These are phyloP conservation scores for Brachionus rotundiformis DNA, from an alignment of 1,140 invertebrate genomes.

Conservation along the genomic window DNA sequence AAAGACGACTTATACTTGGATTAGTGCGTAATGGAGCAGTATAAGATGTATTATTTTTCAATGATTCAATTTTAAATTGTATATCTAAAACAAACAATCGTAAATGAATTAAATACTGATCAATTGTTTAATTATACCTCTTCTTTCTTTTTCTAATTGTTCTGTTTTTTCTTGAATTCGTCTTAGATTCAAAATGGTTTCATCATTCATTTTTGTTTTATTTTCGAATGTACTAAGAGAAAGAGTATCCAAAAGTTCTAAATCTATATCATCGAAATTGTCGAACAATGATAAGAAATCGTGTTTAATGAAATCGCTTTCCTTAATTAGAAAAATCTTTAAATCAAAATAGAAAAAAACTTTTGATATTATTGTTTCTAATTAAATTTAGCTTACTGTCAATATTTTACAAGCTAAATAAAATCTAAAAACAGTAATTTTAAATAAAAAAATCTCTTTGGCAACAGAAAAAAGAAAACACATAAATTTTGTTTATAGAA, in stretches of 20 bases:
- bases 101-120: not conserved
- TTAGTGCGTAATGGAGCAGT: not conserved
- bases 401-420: not conserved
- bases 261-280: slow-evolving; percentile 25
- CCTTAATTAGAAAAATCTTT: not conserved
- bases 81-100: not conserved
- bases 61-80: slow-evolving; percentile 37
- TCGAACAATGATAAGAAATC: slow-evolving; percentile 50
- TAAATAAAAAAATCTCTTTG: slow-evolving; percentile 43
- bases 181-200: slow-evolving; percentile 16
- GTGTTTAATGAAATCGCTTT: slow-evolving; percentile 28
- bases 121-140: not conserved
- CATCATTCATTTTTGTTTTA: slow-evolving; percentile 43
- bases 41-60: slow-evolving; percentile 39
- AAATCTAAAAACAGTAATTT: not conserved
- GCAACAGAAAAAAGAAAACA: slow-evolving; percentile 33
- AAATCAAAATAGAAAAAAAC: not conserved
- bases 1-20: slow-evolving; percentile 19
- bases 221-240: not conserved
- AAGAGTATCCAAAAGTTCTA: slow-evolving; percentile 20
- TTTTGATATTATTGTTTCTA: not conserved
- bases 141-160: slow-evolving; percentile 19
- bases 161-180: slow-evolving; percentile 49
- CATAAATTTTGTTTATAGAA: not conserved
- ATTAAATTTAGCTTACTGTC: slow-evolving; percentile 16